Conservation (phyloP, 2,888 invertebrate genomes). For the Pyrgus malvae region DNA sequence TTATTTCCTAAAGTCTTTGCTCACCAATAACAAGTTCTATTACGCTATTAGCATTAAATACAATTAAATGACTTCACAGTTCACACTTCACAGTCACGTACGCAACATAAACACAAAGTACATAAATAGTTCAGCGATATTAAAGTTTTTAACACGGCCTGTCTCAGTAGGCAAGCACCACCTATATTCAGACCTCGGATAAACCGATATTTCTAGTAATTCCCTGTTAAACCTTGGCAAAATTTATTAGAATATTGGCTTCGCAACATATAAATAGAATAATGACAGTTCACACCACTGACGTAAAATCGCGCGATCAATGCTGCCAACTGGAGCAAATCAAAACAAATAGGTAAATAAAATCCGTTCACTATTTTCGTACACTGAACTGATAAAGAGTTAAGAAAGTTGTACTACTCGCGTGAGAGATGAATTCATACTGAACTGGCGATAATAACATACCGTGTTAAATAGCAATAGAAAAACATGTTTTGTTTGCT, state of each 20-base stretch:
- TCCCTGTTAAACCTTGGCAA: slow-evolving; percentile 41
- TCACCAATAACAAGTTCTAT: slow-evolving; percentile 9
- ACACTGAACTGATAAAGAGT: slow-evolving; percentile 27
- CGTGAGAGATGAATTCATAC: slow-evolving; percentile 38
- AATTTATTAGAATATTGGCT: slow-evolving; percentile 35
- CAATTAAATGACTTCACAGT: slow-evolving; percentile 16
- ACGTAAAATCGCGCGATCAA: slow-evolving; percentile 71
- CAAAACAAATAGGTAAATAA: slow-evolving; percentile 45
- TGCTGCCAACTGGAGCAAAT: slow-evolving; percentile 52
- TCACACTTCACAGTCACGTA: slow-evolving; percentile 34
- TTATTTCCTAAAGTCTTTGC: not conserved
- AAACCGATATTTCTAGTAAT: slow-evolving; percentile 27
- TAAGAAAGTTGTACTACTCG: slow-evolving; percentile 22
- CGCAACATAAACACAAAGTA: slow-evolving; percentile 22
- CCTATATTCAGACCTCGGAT: slow-evolving; percentile 15
- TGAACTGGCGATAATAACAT: slow-evolving; percentile 33
- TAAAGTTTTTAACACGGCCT: slow-evolving; percentile 29
- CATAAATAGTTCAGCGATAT: not conserved
- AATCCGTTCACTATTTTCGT: slow-evolving; percentile 33
- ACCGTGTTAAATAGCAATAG: slow-evolving; percentile 49
- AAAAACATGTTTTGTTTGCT: slow-evolving; percentile 58
- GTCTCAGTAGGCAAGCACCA: slow-evolving; percentile 23
- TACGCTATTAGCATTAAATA: slow-evolving; percentile 17
- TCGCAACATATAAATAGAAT: slow-evolving; percentile 59
- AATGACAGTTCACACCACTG: slow-evolving; percentile 51